These are phyloP conservation scores for Poeciliopsis gracilis DNA, from an alignment of 2,797 vertebrate genomes.

Conservation along the genomic window DNA sequence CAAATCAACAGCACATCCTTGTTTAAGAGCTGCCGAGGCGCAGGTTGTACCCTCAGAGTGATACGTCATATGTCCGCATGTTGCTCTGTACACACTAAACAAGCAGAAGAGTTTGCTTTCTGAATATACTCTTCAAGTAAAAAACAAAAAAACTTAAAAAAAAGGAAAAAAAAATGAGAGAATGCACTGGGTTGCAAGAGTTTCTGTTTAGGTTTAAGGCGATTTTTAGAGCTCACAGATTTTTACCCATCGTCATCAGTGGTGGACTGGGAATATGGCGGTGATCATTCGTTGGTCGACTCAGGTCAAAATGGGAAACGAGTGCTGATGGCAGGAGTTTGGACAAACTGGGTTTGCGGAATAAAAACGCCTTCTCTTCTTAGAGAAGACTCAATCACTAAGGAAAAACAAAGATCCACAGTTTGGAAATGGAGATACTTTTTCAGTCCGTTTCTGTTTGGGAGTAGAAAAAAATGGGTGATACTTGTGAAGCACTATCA, in stretches of 20 bases:
- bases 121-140: conserved; percentile 96
- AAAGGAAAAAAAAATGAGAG: conserved; percentile 41
- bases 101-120: conserved; percentile 94
- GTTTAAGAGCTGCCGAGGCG: conserved; percentile 76
- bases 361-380: conserved; percentile 49
- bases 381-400: conserved; percentile 36
- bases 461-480: conserved; percentile 45
- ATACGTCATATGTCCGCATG: conserved; percentile 88
- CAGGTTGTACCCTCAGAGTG: conserved; percentile 89
- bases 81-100: conserved; percentile 94
- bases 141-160: conserved; percentile 47
- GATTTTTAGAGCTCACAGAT: conserved; percentile 98
- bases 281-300: conserved; percentile 71
- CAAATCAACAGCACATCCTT: conserved; percentile 32
- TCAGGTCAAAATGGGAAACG: conserved; percentile 41
- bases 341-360: conserved; percentile 22
- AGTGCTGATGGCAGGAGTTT: conserved; percentile 41
- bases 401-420: conserved; percentile 54
- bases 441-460: conserved; percentile 46
- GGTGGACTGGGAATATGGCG: conserved; percentile 64
- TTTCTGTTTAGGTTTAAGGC: conserved; percentile 98
- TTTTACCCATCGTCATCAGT: conserved; percentile 72
- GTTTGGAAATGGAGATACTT: conserved; percentile 48
- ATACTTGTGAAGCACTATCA: conserved; percentile 51
- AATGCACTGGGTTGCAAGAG: conserved; percentile 95